phyloP scores from a whole-genome alignment of 2,113 vertebrate species.

The Scomber colias region DNA sequence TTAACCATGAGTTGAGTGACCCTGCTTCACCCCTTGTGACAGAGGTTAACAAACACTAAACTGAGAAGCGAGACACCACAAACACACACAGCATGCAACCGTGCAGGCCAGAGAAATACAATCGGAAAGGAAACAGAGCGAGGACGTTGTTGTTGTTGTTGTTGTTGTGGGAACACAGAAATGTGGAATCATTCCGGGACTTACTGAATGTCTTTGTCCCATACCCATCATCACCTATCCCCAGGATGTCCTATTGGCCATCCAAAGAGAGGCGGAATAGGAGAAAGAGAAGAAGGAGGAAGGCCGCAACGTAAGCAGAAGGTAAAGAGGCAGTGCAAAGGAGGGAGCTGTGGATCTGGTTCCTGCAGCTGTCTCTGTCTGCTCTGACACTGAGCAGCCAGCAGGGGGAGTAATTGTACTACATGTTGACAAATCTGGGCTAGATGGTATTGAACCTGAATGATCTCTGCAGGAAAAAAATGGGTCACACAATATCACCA shows the following conservation, averaged over 20 bases:
- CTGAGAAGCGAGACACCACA: constrained; percentile 33
- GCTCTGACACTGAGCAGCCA: constrained; percentile 40
- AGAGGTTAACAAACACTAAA: constrained; percentile 4
- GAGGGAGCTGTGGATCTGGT: constrained; percentile 77
- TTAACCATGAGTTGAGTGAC: background rate
- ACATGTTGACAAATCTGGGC: background rate
- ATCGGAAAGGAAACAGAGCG: background rate
- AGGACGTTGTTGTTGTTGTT: background rate
- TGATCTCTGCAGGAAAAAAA: constrained; percentile 32
- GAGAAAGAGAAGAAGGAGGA: constrained; percentile 88
- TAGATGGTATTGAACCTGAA: background rate
- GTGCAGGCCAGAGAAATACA: constrained; percentile 30
- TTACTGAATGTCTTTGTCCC: constrained; percentile 99
- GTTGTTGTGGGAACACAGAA: background rate
- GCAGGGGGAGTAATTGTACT: constrained; percentile 51
- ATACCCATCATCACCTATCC: constrained; percentile 99
- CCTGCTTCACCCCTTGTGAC: background rate
- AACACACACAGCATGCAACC: constrained; percentile 55
- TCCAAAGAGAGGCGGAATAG: constrained; percentile 91
- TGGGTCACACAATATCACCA: constrained; percentile 31
- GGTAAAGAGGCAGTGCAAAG: constrained; percentile 89
- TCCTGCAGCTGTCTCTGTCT: constrained; percentile 71
- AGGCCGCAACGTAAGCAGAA: constrained; percentile 92
- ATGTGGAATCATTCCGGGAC: constrained; percentile 90
- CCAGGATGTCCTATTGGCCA: constrained; percentile 96